Evolutionary conservation across 2,797 vertebrate species (phyloP), one percentile per base, ranked within the genome.

Genomic region (Cheirogaleus major): DNA sequence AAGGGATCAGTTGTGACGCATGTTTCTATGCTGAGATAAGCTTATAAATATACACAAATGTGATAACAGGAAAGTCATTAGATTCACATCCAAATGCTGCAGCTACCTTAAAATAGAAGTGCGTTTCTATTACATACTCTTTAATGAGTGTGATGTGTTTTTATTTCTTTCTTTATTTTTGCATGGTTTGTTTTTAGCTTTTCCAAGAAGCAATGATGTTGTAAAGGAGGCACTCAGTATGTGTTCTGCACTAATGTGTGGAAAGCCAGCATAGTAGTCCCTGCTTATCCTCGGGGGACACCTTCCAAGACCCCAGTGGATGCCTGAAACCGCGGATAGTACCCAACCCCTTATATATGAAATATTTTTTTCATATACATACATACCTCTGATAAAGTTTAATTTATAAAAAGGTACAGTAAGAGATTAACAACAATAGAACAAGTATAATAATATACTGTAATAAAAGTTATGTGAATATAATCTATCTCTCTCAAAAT

Each of bases 41-140:
- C 83, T 95, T 96, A 97, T 97, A 98, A 97, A 98, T 97, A 97
- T 3, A 69, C 94, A 81, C 95, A 97, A 96, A 96, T 96, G 97
- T 96, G 96, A 90, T 91, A 94, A 93, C 89, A 89, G 95, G 93
- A 95, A 93, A 93, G 93, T 83, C 95, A 84, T 80, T 70, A 92
- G 96, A 70, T 41, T 70, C 67, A 38, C 92, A 86, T 69, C 61
- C 85, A 89, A 79, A 92, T 50, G 95, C 75, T 59, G 48, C 22
- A 41, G 79, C 70, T 93, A 83, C 96, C 85, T 91, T 91, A 92
- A 96, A 97, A 97, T 93, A 97, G 95, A 83, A 35, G n/a, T 32
- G 86, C 17, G 0, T 89, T 97, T 95, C 85, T 91, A 5, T 86
- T 63, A 41, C 52, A 7, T 55, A 38, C 79, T 93, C 92, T 48